Conservation (phyloP, 2,888 invertebrate species). For the Conchocele bisecta region DNA sequence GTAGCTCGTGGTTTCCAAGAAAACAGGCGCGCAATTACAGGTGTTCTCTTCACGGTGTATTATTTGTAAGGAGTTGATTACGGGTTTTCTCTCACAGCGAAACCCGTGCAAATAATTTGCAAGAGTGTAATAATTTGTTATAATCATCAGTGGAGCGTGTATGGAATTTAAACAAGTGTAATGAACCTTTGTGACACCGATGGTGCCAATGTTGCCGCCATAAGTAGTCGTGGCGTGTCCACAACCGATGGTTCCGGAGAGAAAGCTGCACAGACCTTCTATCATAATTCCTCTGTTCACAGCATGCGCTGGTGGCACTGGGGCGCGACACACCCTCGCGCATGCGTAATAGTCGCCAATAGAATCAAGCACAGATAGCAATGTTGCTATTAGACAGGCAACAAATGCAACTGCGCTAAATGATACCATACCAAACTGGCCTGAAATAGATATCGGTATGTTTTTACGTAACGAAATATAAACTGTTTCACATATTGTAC, state of each 20-base stretch:
- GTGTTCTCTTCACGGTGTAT: too few species aligned
- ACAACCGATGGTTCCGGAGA: conserved; percentile 93
- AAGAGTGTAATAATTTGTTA: too few species aligned
- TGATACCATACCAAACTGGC: conserved; percentile 65
- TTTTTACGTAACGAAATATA: too few species aligned
- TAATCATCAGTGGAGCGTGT: too few species aligned
- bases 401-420: conserved; percentile 62
- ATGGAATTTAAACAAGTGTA: too few species aligned
- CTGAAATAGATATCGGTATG: too few species aligned
- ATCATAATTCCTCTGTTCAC: conserved; percentile 89
- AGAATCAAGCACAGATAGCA: conserved; percentile 71
- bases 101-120: too few species aligned
- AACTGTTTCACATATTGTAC: too few species aligned
- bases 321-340: conserved; percentile 87
- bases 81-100: too few species aligned
- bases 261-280: conserved; percentile 91
- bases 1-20: too few species aligned
- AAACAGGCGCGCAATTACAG: too few species aligned
- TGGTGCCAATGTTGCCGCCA: conserved; percentile 94
- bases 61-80: too few species aligned
- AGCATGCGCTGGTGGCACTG: conserved; percentile 91
- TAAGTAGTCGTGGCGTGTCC: conserved; percentile 94
- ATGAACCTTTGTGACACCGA: conserved; percentile 92
- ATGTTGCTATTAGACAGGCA: conserved; percentile 66
- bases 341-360: conserved; percentile 95